Conservation (phyloP, 2,888 invertebrate species). For the Nomada fabriciana region DNA sequence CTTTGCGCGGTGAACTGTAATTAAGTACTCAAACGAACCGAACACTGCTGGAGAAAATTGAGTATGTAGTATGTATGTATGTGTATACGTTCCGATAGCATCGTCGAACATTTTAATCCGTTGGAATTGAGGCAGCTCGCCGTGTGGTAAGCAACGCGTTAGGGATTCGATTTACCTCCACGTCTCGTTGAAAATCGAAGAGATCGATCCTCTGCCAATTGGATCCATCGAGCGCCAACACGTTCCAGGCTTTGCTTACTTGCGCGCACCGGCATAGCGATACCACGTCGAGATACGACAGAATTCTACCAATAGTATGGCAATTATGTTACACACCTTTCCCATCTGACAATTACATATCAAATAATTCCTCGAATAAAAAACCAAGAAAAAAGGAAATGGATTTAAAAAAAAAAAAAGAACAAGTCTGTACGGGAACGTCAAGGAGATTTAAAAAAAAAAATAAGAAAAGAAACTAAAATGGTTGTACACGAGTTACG, state of each 20-base stretch:
- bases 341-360: background rate
- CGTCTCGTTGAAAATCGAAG: constrained; percentile 99
- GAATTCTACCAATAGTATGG: constrained; percentile 87
- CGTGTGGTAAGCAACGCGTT: constrained; percentile 21
- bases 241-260: constrained; percentile 96
- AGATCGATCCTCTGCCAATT: constrained; percentile 99
- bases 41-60: no score
- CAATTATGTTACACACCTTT: constrained; percentile 41
- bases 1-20: background rate
- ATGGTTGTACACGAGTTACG: constrained; percentile 25
- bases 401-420: background rate
- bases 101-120: background rate
- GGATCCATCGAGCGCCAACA: constrained; percentile 98
- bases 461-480: constrained; percentile 4
- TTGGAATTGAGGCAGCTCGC: background rate
- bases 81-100: background rate
- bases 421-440: background rate
- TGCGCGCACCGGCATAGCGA: constrained; percentile 98
- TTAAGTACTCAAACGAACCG: background rate
- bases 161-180: constrained; percentile 90
- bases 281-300: constrained; percentile 98
- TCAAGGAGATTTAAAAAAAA: background rate
- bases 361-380: background rate
- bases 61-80: no score
- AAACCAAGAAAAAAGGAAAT: background rate